These are phyloP conservation scores for Antennarius striatus DNA, from an alignment of 2,113 vertebrate species.

Conservation along the genomic window DNA sequence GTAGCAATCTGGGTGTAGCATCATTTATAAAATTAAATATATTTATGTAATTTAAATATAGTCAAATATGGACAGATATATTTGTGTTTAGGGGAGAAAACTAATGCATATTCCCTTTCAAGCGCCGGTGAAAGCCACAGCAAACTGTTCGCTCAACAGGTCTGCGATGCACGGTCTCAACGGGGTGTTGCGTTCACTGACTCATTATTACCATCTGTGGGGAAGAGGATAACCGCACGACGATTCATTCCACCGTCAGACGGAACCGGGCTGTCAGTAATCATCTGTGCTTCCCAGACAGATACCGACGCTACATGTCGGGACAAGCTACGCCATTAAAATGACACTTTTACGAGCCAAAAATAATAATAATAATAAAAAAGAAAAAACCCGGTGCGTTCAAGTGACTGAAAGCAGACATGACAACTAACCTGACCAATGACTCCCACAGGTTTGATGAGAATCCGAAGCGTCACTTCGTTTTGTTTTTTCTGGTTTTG, in stretches of 20 bases:
- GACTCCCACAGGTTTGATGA: slow-evolving; percentile 25
- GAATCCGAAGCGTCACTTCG: slow-evolving; percentile 3
- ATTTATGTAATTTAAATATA: background rate
- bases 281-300: slow-evolving; percentile 33
- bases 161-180: slow-evolving; percentile 7
- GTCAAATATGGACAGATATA: too few species aligned
- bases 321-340: slow-evolving; percentile 56
- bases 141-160: slow-evolving; percentile 44
- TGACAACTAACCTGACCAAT: slow-evolving; percentile 30
- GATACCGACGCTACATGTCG: slow-evolving; percentile 41
- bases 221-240: slow-evolving; percentile 28
- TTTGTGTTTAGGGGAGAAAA: background rate
- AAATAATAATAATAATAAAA: background rate
- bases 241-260: slow-evolving; percentile 34
- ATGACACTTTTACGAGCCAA: slow-evolving; percentile 24
- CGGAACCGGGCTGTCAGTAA: slow-evolving; percentile 53
- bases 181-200: slow-evolving; percentile 36
- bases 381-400: slow-evolving; percentile 39
- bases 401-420: slow-evolving; percentile 45
- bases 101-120: background rate
- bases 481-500: too few species aligned
- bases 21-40: too few species aligned
- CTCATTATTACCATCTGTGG: slow-evolving; percentile 37
- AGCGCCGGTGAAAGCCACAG: background rate
- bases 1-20: too few species aligned